Percentiles rank a stretch among this genome's conserved stretches.
Evolutionary conservation across 2,113 vertebrate genomes (phyloP).

Genomic region (Diphyllodes magnificus): DNA sequence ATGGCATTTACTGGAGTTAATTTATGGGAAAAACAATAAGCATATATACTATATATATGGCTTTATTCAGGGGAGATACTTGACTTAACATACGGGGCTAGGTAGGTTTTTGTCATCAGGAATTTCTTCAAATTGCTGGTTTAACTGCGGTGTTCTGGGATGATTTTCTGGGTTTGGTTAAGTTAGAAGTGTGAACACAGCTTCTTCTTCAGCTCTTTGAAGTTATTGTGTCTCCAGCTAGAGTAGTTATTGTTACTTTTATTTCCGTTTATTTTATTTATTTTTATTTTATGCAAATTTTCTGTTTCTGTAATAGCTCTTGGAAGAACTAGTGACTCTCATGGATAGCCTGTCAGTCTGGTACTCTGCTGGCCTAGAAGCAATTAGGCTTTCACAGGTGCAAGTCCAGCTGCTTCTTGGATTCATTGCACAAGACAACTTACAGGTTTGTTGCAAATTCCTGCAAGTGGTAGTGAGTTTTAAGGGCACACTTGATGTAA

Average conservation of each 20-base stretch:
- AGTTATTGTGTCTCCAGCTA: not conserved
- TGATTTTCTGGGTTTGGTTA: not conserved
- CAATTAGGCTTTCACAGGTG: slow-evolving; percentile 86
- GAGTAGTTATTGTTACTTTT: not conserved
- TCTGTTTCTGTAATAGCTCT: slow-evolving; percentile 66
- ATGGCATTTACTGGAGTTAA: not conserved
- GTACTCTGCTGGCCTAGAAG: slow-evolving; percentile 82
- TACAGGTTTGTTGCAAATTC: slow-evolving; percentile 79
- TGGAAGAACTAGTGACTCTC: slow-evolving; percentile 88
- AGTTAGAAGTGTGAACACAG: not conserved
- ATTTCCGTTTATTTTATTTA: not conserved
- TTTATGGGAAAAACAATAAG: not conserved
- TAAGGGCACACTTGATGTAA: not conserved
- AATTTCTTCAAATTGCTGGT: not conserved
- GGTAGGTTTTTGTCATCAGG: not conserved
- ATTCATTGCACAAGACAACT: slow-evolving; percentile 90
- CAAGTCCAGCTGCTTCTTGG: slow-evolving; percentile 90
- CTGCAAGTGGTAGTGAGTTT: not conserved
- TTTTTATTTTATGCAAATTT: not conserved
- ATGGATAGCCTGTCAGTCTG: slow-evolving; percentile 92
- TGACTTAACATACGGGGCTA: not conserved
- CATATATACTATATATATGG: not conserved
- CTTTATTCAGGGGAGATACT: not conserved
- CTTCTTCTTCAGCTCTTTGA: not conserved
- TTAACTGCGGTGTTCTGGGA: not conserved